These are phyloP conservation scores for Catharus fuscescens DNA, from an alignment of 2,113 vertebrate genomes.

Conservation along the genomic window DNA sequence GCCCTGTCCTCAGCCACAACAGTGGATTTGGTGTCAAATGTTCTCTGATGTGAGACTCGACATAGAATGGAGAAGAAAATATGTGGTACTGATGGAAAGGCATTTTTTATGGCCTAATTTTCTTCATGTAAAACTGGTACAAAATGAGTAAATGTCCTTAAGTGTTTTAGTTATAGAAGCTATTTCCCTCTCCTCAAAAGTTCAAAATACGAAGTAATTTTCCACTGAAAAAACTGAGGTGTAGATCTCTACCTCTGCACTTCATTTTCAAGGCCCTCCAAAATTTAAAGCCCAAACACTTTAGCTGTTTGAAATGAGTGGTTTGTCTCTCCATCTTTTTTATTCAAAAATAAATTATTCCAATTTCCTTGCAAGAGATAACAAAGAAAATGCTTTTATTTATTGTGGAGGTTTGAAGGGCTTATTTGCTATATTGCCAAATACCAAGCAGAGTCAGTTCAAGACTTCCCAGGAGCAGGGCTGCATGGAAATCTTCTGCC, in stretches of 20 bases:
- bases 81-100: background rate
- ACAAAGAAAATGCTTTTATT: background rate
- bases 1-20: background rate
- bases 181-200: background rate
- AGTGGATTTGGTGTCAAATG: background rate
- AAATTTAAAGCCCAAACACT: background rate
- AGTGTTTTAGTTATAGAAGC: background rate
- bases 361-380: background rate
- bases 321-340: background rate
- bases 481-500: background rate
- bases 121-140: background rate
- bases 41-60: accelerated
- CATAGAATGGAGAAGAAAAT: background rate
- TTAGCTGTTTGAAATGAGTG: background rate
- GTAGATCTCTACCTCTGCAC: background rate
- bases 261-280: background rate
- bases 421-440: background rate
- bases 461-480: background rate
- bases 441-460: background rate
- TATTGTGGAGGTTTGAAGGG: background rate
- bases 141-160: background rate
- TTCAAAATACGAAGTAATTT: background rate
- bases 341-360: background rate
- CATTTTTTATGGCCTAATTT: background rate
- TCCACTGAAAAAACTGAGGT: background rate